phyloP scores from a whole-genome alignment of 2,888 invertebrate species.

The Pteria penguin region DNA sequence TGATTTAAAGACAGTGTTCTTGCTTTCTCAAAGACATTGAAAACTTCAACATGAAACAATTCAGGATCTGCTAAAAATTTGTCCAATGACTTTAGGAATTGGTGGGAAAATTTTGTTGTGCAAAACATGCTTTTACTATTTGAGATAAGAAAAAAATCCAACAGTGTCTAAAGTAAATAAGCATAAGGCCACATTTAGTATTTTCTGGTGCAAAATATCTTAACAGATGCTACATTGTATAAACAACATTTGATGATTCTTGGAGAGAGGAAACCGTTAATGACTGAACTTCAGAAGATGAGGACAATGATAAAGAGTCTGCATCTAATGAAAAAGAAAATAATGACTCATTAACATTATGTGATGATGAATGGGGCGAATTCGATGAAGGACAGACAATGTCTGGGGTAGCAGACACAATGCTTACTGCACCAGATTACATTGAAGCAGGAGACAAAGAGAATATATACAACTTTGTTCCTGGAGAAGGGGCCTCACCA shows the following conservation, averaged over 20 bases:
- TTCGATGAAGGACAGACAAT: constrained; percentile 38
- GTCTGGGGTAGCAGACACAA: constrained; percentile 40
- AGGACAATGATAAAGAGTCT: neutral
- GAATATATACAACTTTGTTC: constrained; percentile 46
- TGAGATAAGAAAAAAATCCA: constrained; percentile 44
- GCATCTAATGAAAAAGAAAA: neutral
- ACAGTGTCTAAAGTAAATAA: constrained; percentile 43
- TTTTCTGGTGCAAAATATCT: constrained; percentile 15
- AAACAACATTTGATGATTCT: neutral
- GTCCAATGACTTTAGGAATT: constrained; percentile 1
- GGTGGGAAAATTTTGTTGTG: constrained; percentile 42
- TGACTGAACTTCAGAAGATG: neutral
- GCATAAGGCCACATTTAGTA: constrained; percentile 45
- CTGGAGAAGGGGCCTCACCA: constrained; percentile 47
- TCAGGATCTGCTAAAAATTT: neutral
- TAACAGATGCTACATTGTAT: neutral
- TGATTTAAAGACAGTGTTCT: constrained; percentile 31
- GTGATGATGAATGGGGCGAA: constrained; percentile 46
- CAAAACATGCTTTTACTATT: constrained; percentile 41
- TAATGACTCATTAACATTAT: neutral
- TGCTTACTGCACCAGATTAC: constrained; percentile 42
- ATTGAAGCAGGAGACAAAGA: constrained; percentile 44
- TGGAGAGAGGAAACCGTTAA: neutral
- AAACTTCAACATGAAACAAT: neutral
- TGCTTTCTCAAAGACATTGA: neutral